These are phyloP conservation scores for Melitaea athalia DNA, from an alignment of 2,888 invertebrate genomes.

Conservation along the genomic window DNA sequence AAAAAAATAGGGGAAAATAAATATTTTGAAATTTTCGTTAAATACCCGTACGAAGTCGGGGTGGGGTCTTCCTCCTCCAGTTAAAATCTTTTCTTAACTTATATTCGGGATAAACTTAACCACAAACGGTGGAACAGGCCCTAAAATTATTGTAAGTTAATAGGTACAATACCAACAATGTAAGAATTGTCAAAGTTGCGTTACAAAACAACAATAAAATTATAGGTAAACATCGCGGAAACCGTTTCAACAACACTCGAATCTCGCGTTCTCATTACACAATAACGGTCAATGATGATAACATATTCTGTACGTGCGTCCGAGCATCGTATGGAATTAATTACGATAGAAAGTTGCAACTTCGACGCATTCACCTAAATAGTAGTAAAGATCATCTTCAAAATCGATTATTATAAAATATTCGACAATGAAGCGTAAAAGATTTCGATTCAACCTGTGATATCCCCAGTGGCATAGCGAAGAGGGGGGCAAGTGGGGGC, in stretches of 20 bases:
- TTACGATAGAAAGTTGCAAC: slow-evolving; percentile 42
- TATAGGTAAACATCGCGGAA: slow-evolving; percentile 26
- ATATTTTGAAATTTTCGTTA: too few species aligned
- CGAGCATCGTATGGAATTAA: slow-evolving; percentile 39
- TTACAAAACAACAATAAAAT: slow-evolving; percentile 6
- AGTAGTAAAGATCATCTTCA: not conserved
- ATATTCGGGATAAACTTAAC: too few species aligned
- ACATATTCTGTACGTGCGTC: slow-evolving; percentile 39
- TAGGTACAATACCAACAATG: not conserved
- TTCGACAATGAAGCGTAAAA: not conserved
- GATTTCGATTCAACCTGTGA: not conserved
- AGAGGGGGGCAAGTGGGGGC: too few species aligned
- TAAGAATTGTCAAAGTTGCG: not conserved
- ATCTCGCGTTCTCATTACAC: slow-evolving; percentile 40
- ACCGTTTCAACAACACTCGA: slow-evolving; percentile 25
- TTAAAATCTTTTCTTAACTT: too few species aligned
- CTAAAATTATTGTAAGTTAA: too few species aligned
- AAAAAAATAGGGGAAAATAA: too few species aligned
- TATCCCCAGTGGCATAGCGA: too few species aligned
- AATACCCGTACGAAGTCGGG: too few species aligned
- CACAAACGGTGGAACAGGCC: too few species aligned
- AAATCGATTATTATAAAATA: not conserved
- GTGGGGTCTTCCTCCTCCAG: too few species aligned
- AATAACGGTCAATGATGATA: slow-evolving; percentile 40
- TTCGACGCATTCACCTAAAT: slow-evolving; percentile 37